phyloP scores from a whole-genome alignment of 2,888 invertebrate species.

The Chorisops tibialis region DNA sequence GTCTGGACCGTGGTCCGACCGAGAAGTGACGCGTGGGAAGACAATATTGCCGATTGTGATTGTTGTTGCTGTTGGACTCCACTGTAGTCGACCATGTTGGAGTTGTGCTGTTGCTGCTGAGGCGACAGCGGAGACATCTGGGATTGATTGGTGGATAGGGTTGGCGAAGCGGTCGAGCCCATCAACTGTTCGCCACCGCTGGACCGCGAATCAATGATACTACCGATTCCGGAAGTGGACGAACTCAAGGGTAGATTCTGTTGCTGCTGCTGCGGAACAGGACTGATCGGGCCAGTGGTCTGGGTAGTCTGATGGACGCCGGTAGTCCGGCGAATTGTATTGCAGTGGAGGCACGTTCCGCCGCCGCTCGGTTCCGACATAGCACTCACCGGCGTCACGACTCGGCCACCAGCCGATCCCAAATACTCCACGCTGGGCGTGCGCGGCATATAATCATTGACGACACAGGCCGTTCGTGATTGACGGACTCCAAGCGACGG shows the following conservation, averaged over 20 bases:
- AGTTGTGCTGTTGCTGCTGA: conserved; percentile 34
- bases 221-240: neutral
- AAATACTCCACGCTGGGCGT: conserved; percentile 41
- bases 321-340: conserved; percentile 49
- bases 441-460: conserved; percentile 37
- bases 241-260: neutral
- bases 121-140: conserved; percentile 38
- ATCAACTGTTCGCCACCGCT: neutral
- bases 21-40: conserved; percentile 8
- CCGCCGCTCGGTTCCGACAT: conserved; percentile 34
- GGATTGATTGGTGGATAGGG: conserved; percentile 40
- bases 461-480: conserved; percentile 24
- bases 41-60: neutral
- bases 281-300: conserved; percentile 52
- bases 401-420: conserved; percentile 37
- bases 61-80: neutral
- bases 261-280: conserved; percentile 41
- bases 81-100: conserved; percentile 21
- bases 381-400: conserved; percentile 39
- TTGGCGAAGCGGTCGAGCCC: conserved; percentile 30
- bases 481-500: neutral
- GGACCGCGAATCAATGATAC: neutral
- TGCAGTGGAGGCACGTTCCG: conserved; percentile 50
- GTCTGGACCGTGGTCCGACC: neutral
- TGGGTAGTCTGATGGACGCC: conserved; percentile 53